Percentiles rank a stretch among this genome's conserved stretches.
These are phyloP conservation scores for Sussaba pulchella DNA, from an alignment of 2,888 invertebrate genomes.

Conservation along the genomic window DNA sequence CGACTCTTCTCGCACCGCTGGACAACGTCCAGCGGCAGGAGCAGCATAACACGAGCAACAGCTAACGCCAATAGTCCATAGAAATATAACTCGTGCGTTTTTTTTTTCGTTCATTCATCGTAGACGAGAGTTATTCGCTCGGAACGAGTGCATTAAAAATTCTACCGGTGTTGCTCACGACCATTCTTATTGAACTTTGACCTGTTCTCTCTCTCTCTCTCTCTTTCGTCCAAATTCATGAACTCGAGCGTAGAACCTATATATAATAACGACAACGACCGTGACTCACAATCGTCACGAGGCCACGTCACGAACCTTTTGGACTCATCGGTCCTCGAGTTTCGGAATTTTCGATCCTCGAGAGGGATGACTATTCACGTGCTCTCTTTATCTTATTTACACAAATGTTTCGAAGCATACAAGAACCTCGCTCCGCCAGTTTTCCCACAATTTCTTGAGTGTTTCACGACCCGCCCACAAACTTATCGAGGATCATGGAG, in stretches of 20 bases:
- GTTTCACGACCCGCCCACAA: slow-evolving; percentile 15
- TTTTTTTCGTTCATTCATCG: slow-evolving; percentile 21
- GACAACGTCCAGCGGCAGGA: slow-evolving; percentile 70
- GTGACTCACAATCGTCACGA: slow-evolving; percentile 49
- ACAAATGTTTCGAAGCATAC: slow-evolving; percentile 19
- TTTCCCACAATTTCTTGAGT: slow-evolving; percentile 7
- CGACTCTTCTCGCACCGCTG: slow-evolving; percentile 75
- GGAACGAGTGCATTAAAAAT: background rate
- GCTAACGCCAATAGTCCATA: slow-evolving; percentile 22
- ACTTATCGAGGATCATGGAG: slow-evolving; percentile 13
- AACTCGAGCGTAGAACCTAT: slow-evolving; percentile 26
- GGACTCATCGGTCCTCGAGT: slow-evolving; percentile 42
- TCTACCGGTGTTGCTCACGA: background rate
- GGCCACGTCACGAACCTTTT: slow-evolving; percentile 49
- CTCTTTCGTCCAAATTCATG: slow-evolving; percentile 28
- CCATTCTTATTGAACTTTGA: slow-evolving; percentile 19
- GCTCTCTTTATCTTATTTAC: slow-evolving; percentile 40
- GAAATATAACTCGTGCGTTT: slow-evolving; percentile 30
- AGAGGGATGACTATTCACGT: slow-evolving; percentile 29
- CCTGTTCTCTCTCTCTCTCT: too few species aligned
- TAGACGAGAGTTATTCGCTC: slow-evolving; percentile 4
- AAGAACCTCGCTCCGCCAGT: too few species aligned
- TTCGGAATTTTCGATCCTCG: slow-evolving; percentile 36
- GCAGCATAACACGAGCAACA: slow-evolving; percentile 22
- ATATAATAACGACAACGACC: background rate